These are phyloP conservation scores for Mesitornis unicolor DNA, from an alignment of 2,113 vertebrate genomes.

Conservation along the genomic window DNA sequence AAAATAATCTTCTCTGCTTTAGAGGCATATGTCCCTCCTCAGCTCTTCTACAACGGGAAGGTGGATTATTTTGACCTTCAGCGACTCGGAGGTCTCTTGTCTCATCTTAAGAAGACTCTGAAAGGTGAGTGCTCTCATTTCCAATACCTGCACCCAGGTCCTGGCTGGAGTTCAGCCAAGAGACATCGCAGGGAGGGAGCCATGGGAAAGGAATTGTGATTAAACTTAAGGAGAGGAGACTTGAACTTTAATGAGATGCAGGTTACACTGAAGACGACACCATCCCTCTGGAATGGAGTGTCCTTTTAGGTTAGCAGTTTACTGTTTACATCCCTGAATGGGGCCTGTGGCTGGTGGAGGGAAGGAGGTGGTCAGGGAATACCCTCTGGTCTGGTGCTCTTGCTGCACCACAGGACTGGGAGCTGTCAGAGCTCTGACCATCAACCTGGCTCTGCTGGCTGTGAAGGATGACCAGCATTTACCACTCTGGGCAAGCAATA, in stretches of 20 bases:
- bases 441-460: neutral
- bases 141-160: neutral
- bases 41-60: constrained; percentile 97
- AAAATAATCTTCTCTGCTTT: neutral
- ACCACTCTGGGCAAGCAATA: neutral
- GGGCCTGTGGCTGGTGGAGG: neutral
- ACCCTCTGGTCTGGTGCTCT: neutral
- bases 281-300: neutral
- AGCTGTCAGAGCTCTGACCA: neutral
- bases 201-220: neutral
- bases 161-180: neutral
- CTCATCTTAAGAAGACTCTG: constrained; percentile 94
- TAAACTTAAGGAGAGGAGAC: neutral
- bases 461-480: neutral
- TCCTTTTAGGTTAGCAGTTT: neutral
- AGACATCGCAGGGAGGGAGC: neutral
- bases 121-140: constrained; percentile 78
- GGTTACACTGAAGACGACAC: neutral
- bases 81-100: constrained; percentile 92
- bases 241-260: neutral
- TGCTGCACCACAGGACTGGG: neutral
- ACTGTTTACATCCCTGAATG: neutral
- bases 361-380: neutral
- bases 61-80: constrained; percentile 98
- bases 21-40: constrained; percentile 94